Base-by-base conservation (phyloP, 2,113 vertebrate species). In the Oncorhynchus keta region DNA sequence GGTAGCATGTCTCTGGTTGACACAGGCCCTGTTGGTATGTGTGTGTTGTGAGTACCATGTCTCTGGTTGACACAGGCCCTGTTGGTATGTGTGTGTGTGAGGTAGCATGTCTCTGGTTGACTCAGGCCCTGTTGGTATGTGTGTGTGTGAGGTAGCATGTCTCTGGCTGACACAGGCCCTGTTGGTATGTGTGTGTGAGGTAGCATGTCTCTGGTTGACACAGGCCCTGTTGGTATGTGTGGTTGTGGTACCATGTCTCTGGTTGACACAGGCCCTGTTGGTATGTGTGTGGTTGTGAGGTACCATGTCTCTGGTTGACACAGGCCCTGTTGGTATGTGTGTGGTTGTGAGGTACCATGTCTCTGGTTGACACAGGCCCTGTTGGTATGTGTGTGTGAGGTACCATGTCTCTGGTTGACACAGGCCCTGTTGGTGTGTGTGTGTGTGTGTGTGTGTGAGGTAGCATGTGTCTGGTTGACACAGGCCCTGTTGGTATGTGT, bases 241-340 rank as follows among this genome's bases (percentile, higher is more conserved):
- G 35, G n/a, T n/a, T 79, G 26, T 2, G 26, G 26, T 26, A 26
- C 2, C 26, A 26, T 26, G 26, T 26, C 26, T 26, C 26, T 26
- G 26, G 26, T 2, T 26, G 26, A 26, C 26, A 0, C 26, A 26
- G 26, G 26, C 61, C 65, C 24, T 24, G 24, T 24, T 24, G 24
- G 24, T 76, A 45, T 79, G 14, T 45, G 67, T 66, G 66, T 55
- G 77, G n/a, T n/a, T 18, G 35, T 79, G 26, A 26, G 26, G 26
- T 26, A 26, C 2, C 26, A 26, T 26, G 26, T 26, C 26, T 26
- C 26, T 26, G 26, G 26, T 2, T 26, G 26, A 26, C 26, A 0
- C 26, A 26, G 26, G 26, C 61, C 65, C 24, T 24, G 24, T 24
- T 24, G 24, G 24, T 76, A 45, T 79, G 14, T 45, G 67, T 66